Percentiles rank a stretch among this genome's conserved stretches.
These are phyloP conservation scores for Anseranas semipalmata DNA, from an alignment of 2,113 vertebrate species.

Conservation along the genomic window DNA sequence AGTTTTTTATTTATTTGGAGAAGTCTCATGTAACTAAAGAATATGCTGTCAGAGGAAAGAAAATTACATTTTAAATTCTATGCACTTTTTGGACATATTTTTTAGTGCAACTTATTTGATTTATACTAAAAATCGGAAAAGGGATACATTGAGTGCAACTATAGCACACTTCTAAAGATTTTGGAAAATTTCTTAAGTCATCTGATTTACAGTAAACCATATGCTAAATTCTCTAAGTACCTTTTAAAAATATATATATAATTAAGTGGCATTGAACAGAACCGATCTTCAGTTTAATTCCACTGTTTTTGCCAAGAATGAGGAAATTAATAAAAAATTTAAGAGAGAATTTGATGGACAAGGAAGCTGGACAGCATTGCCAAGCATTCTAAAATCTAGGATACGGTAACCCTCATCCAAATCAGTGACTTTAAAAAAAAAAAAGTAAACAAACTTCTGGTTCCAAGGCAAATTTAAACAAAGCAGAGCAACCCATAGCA, in stretches of 20 bases:
- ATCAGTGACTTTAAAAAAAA: background rate
- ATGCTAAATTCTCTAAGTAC: background rate
- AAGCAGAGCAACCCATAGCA: slow-evolving; percentile 54
- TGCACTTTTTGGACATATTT: background rate
- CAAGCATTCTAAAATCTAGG: background rate
- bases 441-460: slow-evolving; percentile 14
- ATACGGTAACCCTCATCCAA: slow-evolving; percentile 21
- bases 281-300: slow-evolving; percentile 29
- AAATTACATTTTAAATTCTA: background rate
- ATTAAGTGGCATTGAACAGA: background rate
- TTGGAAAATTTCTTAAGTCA: slow-evolving; percentile 10
- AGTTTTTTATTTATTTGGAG: background rate
- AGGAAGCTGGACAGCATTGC: slow-evolving; percentile 42
- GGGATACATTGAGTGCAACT: background rate
- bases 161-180: background rate
- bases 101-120: background rate
- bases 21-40: background rate
- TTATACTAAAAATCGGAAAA: slow-evolving; percentile 7
- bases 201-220: background rate
- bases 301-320: background rate
- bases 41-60: background rate
- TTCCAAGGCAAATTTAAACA: slow-evolving; percentile 56
- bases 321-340: slow-evolving; percentile 35
- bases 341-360: background rate
- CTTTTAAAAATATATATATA: background rate